Percentiles rank a stretch among this genome's conserved stretches.
Evolutionary conservation across 2,797 vertebrate species (phyloP).

Genomic region (Sebastes minor): DNA sequence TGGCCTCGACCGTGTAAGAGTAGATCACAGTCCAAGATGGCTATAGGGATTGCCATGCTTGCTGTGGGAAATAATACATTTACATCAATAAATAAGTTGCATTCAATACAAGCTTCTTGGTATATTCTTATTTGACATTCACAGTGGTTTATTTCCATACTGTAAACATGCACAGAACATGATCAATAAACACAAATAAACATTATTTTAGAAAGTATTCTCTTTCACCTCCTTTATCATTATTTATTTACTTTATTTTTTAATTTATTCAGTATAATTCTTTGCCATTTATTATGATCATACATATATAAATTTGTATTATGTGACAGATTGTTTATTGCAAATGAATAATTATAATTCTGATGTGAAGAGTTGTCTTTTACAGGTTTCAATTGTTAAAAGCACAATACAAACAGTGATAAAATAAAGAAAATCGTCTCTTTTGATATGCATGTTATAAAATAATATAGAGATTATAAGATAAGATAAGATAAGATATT

Average conservation of each 20-base stretch:
- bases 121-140: background rate
- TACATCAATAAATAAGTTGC: background rate
- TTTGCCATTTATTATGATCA: no score
- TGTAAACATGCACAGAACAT: background rate
- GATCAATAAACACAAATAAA: background rate
- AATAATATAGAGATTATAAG: background rate
- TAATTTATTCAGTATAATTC: no score
- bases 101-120: background rate
- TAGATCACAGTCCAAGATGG: slow-evolving; percentile 94
- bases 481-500: no score
- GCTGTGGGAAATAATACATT: slow-evolving; percentile 15
- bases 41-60: slow-evolving; percentile 93
- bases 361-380: no score
- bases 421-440: no score
- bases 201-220: background rate
- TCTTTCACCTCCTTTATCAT: no score
- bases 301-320: rapidly evolving
- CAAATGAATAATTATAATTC: no score
- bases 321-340: no score
- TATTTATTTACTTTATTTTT: no score
- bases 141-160: background rate
- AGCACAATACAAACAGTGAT: rapidly evolving
- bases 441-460: background rate
- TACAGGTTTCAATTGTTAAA: no score
- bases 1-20: slow-evolving; percentile 93